Evolutionary conservation across 2,888 invertebrate genomes (phyloP), one percentile per base, ranked within the genome.

Genomic region (Oasisia sp.): DNA sequence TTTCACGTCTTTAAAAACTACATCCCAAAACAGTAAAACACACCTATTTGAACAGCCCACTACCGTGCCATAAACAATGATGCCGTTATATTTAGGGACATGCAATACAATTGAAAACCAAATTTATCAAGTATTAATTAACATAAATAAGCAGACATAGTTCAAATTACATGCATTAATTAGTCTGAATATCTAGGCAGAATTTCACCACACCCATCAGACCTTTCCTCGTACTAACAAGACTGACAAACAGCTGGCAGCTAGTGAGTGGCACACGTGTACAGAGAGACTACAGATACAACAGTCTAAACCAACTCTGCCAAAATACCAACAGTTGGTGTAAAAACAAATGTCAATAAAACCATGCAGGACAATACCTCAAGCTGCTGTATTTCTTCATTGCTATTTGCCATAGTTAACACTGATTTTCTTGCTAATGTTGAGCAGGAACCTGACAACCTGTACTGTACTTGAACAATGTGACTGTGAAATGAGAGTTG

Each of bases 161-260:
- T 74, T 74, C 19, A 74, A 74, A 74, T 74, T 74, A 74, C 74
- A 74, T 74, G 74, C 74, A 74, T 74, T 74, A 74, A 27, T 74
- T 74, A 74, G 74, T 74, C 27, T 19, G n/a, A 74, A 74, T 19
- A 27, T n/a, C n/a, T 74, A 74, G 19, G 27, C 74, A 74, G 4
- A 27, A n/a, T 74, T 74, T 5, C 74, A 74, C 14, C 74, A 74
- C n/a, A 74, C 74, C 74, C 74, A 74, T n/a, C 27, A 74, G 38
- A 38, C 38, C 38, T 38, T 38, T 38, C 38, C 74, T 27, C 7
- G 27, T 2, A 74, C 74, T 74, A 27, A 19, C 74, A 0, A 74
- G 5, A 74, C 74, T 27, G 74, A 74, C 74, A n/a, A 74, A 74
- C 74, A 74, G 74, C n/a, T 74, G 74, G 19, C n/a, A n/a, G n/a